These are phyloP conservation scores for Axea sp. DNA, from an alignment of 2,888 invertebrate genomes.

Conservation along the genomic window DNA sequence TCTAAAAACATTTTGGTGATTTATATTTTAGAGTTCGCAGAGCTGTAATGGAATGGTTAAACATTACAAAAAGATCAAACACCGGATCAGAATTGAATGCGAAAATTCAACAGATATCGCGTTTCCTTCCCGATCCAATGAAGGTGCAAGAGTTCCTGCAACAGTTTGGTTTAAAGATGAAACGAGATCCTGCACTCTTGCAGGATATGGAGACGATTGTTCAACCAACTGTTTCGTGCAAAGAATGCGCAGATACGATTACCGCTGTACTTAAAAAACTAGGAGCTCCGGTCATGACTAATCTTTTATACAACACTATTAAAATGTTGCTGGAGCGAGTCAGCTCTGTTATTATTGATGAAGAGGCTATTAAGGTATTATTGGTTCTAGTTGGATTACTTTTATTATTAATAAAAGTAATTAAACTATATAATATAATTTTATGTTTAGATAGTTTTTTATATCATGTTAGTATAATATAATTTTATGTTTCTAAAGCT, in stretches of 20 bases:
- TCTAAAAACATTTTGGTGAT: no score
- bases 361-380: slow-evolving; percentile 90
- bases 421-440: no score
- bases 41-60: slow-evolving; percentile 92
- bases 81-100: slow-evolving; percentile 84
- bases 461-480: no score
- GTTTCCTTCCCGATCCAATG: slow-evolving; percentile 92
- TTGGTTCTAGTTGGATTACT: no score
- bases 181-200: slow-evolving; percentile 85
- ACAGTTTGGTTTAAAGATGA: slow-evolving; percentile 90
- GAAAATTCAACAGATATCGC: slow-evolving; percentile 85
- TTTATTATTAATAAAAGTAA: no score
- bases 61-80: slow-evolving; percentile 87
- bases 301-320: slow-evolving; percentile 96
- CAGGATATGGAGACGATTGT: slow-evolving; percentile 93
- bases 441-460: no score
- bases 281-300: slow-evolving; percentile 96
- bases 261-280: slow-evolving; percentile 91
- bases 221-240: slow-evolving; percentile 94
- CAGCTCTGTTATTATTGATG: slow-evolving; percentile 97
- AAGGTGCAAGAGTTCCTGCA: slow-evolving; percentile 93
- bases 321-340: slow-evolving; percentile 96
- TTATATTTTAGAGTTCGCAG: slow-evolving; percentile 84
- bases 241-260: slow-evolving; percentile 95
- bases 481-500: no score